Evolutionary conservation across 2,888 invertebrate species (phyloP), one percentile per base, ranked within the genome.

Genomic region (Spisula subtruncata): DNA sequence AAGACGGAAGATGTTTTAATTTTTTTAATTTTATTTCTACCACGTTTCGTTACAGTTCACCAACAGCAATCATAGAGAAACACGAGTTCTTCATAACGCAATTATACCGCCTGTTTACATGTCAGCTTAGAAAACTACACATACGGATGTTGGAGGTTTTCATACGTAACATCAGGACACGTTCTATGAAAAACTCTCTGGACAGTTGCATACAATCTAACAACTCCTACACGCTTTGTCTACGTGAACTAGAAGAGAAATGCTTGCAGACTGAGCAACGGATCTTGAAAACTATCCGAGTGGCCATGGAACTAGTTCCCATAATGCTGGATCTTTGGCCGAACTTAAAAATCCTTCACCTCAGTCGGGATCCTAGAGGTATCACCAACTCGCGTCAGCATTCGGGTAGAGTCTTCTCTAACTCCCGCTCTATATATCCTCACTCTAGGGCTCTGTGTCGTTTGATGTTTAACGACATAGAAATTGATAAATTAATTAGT

Each of bases 361-460:
- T 88, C 10, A 29, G 85, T 16, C 71, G 88, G n/a, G 88, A 88
- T 32, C 88, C 88, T 18, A 79, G 88, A 12, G 88, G 88, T 1
- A 88, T 88, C 32, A 84, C 85, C 12, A 79, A 48, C 46, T 88
- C 88, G 1, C 35, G 87, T 14, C 83, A 71, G 16, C 54, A 56
- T 20, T 2, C 25, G 1, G 18, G 20, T 18, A 0, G 25, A n/a
- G 1, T 8, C 2, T 85, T 85, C 56, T 20, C 32, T 0, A 32
- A 54, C 51, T 75, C 56, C 25, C 16, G n/a, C 46, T 0, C 48
- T 25, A 54, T 84, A 12, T 60, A 48, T 4, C 18, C 81, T 8
- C 88, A 88, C 66, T 88, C 88, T 0, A 25, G 32, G 18, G 60
- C 51, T 32, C 12, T 88, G 60, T 88, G 88, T 35, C 56, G 56